Base-by-base conservation (phyloP, 1,140 invertebrate genomes). In the Listronotus bonariensis region DNA sequence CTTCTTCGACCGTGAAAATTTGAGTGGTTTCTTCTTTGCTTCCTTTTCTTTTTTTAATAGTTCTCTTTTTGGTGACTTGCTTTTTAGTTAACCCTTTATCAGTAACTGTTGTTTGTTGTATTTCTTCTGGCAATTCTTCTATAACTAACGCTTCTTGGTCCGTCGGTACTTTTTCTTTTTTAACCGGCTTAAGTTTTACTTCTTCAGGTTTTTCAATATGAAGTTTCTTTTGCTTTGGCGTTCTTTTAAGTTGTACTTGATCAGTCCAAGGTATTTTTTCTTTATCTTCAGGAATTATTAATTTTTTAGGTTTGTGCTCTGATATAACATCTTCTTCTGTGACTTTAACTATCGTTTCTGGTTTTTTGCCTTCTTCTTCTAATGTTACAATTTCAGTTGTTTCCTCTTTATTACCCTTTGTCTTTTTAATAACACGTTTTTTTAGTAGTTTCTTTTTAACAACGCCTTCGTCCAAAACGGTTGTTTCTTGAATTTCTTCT, bases 41-140 rank as follows among this genome's bases (percentile, higher is more conserved):
- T n/a, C 79, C 81, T 34, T 77, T 77, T 6, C 74, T 74, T 56
- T 80, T 81, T 12, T 78, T 82, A 42, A 77, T 77, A 60, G 12
- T 78, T 76, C 45, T 38, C 67, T 73, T 74, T 51, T 68, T 74
- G 0, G 64, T 73, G n/a, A 68, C 62, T 49, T 65, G 74, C 20
- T 76, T 78, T 61, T 77, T 77, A 0, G 76, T 74, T 40, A 75
- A 74, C 2, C 80, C 80, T 49, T 20, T 26, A 36, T 53, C 60
- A 34, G 43, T 46, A 14, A 52, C 15, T 18, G 61, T 58, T 9
- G 65, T 63, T 40, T 65, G 62, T 46, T 36, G n/a, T 34, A 67
- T 51, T 59, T 68, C 57, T 58, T 78, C 77, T 26, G 79, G 79
- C 0, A 78, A 62, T 67, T 79, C 76, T 48, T 79, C 76, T 40